Evolutionary conservation across 1,140 invertebrate species (phyloP), one percentile per base, ranked within the genome.

Genomic region (Sinonovacula constricta): DNA sequence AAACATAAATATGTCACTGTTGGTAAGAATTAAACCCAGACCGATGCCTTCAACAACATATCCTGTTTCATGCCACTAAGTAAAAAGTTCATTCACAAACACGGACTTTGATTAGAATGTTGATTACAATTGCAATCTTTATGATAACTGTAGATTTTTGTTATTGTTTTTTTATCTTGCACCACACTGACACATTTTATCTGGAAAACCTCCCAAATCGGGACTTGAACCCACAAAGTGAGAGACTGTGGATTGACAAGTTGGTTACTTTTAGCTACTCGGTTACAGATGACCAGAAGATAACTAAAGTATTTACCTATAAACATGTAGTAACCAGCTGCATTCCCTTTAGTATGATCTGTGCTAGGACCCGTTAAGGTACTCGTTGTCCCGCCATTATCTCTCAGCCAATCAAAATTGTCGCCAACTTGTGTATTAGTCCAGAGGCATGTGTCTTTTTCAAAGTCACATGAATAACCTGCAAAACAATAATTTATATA

Each of bases 341-440:
- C 39, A 18, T 7, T 45, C 0, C 79, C 78, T n/a, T 82, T 60
- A 4, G 88, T 89, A 56, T 89, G 88, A 63, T 89, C 88, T 28
- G 49, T 66, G 34, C 63, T 79, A n/a, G 87, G 87, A 49, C 87
- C 88, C 30, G 86, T 88, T 67, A 82, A 83, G 10, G 94, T 90
- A 67, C 94, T 92, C 0, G 92, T 26, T 4, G 87, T 86, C 18
- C 28, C 57, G 5, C 83, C 84, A 45, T 74, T 68, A 28, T 70
- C 31, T 53, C 82, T 67, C n/a, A 84, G 67, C 87, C 88, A 88
- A 81, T 88, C 86, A 83, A 88, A 89, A 70, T 87, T 82, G 78
- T 88, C 84, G 54, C 77, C 81, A 28, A 49, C 60, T 31, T 76
- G 66, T 22, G 68, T 62, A 51, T 88, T 85, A 49, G 75, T 85